A percentile compares a stretch with the other conserved stretches of the same genome.
phyloP scores from a whole-genome alignment of 1,140 invertebrate genomes.

The Trialeurodes vaporariorum region DNA sequence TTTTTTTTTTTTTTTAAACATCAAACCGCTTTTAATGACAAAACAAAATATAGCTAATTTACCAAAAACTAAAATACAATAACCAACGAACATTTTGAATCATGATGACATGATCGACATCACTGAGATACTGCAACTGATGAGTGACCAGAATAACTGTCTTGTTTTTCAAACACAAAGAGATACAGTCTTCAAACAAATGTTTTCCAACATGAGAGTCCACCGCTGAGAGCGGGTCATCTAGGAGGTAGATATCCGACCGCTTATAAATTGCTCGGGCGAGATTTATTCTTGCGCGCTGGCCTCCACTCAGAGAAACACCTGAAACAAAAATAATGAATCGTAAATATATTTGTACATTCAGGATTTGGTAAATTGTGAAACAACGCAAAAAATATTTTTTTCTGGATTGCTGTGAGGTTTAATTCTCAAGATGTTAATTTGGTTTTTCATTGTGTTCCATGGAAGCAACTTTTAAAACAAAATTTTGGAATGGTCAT shows the following conservation, averaged over 20 bases:
- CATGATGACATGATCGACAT: conserved; percentile 62
- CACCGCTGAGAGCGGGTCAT: conserved; percentile 68
- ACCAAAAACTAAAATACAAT: not conserved
- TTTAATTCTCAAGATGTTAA: no score
- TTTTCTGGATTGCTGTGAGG: no score
- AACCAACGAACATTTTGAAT: conserved; percentile 49
- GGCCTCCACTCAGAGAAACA: conserved; percentile 73
- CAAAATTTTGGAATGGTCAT: no score
- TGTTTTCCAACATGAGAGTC: conserved; percentile 53
- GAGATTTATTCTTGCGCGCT: conserved; percentile 78
- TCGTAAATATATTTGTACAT: no score
- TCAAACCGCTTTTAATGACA: not conserved
- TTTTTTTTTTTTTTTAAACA: not conserved
- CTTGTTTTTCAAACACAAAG: conserved; percentile 37
- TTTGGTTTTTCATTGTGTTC: no score
- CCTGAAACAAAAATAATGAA: no score
- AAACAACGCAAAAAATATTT: no score
- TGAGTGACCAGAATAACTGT: conserved; percentile 71
- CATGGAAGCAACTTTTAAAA: no score
- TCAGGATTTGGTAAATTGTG: no score
- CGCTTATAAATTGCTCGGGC: conserved; percentile 60
- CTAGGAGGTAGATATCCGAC: conserved; percentile 61
- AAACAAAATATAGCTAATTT: not conserved
- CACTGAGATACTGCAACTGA: conserved; percentile 66
- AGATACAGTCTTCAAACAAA: conserved; percentile 51